Evolutionary conservation across 1,140 invertebrate genomes (phyloP).

Genomic region (Drosophila quadrilineata): DNA sequence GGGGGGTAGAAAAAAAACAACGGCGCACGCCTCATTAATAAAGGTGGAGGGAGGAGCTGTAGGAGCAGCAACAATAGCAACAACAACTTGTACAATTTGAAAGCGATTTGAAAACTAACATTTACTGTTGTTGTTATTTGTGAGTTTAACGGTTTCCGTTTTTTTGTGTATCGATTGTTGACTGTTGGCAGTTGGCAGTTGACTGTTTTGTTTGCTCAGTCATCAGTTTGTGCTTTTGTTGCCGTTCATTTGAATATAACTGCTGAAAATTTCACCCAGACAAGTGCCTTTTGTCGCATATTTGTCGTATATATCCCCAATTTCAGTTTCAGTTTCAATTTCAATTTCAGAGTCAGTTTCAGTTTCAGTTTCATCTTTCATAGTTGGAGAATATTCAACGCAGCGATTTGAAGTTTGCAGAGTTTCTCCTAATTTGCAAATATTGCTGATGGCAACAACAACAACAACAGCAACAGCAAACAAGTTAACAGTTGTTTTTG

Average conservation of each 20-base stretch:
- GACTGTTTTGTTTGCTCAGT: conserved; percentile 59
- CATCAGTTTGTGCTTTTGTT: conserved; percentile 25
- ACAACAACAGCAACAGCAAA: conserved; percentile 24
- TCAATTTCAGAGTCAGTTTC: conserved; percentile 6
- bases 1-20: conserved; percentile 37
- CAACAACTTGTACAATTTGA: conserved; percentile 62
- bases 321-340: conserved; percentile 7
- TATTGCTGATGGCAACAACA: conserved; percentile 33
- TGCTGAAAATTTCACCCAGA: conserved; percentile 78
- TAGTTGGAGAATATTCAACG: conserved; percentile 32
- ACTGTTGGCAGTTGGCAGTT: conserved; percentile 26
- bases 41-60: conserved; percentile 39
- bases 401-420: conserved; percentile 27
- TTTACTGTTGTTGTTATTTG: conserved; percentile 54
- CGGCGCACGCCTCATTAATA: conserved; percentile 70
- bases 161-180: conserved; percentile 60
- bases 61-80: conserved; percentile 20
- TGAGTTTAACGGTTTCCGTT: conserved; percentile 76
- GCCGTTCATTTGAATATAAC: conserved; percentile 74
- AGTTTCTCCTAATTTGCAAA: conserved; percentile 79
- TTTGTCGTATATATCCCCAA: background rate
- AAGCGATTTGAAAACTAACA: conserved; percentile 62
- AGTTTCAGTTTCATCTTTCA: conserved; percentile 42
- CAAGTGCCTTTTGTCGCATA: conserved; percentile 66
- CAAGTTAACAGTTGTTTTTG: conserved; percentile 27